Evolutionary conservation across 2,113 vertebrate genomes (phyloP).

Genomic region (Psammodynastes pulverulentus): DNA sequence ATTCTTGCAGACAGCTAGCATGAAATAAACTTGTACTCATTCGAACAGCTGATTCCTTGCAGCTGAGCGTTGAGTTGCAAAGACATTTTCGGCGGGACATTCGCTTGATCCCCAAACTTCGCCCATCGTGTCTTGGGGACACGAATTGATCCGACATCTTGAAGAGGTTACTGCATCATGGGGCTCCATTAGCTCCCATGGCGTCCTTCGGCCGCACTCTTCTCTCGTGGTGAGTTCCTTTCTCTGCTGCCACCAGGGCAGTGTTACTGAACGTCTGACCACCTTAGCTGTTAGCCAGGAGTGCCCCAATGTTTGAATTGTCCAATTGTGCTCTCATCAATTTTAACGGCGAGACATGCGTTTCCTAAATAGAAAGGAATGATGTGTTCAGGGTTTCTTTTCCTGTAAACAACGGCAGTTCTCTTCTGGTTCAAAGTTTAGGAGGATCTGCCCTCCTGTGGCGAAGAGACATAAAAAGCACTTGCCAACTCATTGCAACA

Average conservation of each 20-base stretch:
- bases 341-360: not conserved
- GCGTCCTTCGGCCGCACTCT: not conserved
- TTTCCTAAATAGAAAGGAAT: not conserved
- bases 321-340: not conserved
- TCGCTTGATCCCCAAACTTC: not conserved
- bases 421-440: not conserved
- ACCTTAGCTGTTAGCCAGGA: not conserved
- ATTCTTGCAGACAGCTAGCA: not conserved
- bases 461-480: not conserved
- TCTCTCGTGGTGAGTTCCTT: not conserved
- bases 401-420: not conserved
- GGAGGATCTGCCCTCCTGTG: slow-evolving; percentile 4
- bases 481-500: not conserved
- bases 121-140: too few relatives aligned
- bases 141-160: not conserved
- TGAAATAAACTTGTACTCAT: not conserved
- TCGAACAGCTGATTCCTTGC: not conserved
- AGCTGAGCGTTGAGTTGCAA: not conserved
- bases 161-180: too few relatives aligned
- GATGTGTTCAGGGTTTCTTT: not conserved
- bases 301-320: not conserved
- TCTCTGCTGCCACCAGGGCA: not conserved
- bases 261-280: not conserved
- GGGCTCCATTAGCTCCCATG: not conserved
- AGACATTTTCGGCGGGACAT: not conserved